These are phyloP conservation scores for Scomberomorus guttatus DNA, from an alignment of 2,797 vertebrate species.

Conservation along the genomic window DNA sequence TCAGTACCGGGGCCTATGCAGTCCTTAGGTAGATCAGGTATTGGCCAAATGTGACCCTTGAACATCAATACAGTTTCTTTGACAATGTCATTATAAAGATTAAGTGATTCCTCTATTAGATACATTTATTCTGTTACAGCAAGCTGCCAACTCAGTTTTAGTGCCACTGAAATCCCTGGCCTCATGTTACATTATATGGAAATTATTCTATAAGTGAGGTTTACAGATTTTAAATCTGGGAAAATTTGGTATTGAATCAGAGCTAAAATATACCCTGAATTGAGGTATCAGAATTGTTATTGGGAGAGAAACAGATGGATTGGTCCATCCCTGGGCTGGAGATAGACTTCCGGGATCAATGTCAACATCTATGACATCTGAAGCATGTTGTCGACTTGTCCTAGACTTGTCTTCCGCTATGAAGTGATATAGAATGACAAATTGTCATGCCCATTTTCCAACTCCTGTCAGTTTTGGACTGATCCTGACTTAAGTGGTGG, in stretches of 20 bases:
- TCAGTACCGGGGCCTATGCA: not conserved
- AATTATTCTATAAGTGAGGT: not conserved
- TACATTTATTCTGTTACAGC: not conserved
- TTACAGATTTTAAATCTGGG: not conserved
- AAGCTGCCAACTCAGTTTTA: not conserved
- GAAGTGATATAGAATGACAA: conserved; percentile 25
- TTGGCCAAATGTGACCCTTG: not conserved
- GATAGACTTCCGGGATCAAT: conserved; percentile 26
- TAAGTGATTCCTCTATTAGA: not conserved
- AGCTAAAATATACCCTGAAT: not conserved
- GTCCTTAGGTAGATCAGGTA: not conserved
- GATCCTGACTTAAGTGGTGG: conserved; percentile 15
- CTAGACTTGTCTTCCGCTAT: not conserved
- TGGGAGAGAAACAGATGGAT: not conserved
- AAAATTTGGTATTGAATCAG: conserved; percentile 16
- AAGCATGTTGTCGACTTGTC: not conserved
- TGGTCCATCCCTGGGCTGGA: not conserved
- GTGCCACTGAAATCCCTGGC: not conserved
- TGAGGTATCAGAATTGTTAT: conserved; percentile 12
- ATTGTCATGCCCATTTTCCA: conserved; percentile 13
- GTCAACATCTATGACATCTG: conserved; percentile 11
- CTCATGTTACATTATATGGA: not conserved
- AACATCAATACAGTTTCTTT: not conserved
- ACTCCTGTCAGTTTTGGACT: conserved; percentile 12
- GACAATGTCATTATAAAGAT: not conserved